These are phyloP conservation scores for Bos indicus DNA, from an alignment of 2,113 vertebrate species.

Conservation along the genomic window DNA sequence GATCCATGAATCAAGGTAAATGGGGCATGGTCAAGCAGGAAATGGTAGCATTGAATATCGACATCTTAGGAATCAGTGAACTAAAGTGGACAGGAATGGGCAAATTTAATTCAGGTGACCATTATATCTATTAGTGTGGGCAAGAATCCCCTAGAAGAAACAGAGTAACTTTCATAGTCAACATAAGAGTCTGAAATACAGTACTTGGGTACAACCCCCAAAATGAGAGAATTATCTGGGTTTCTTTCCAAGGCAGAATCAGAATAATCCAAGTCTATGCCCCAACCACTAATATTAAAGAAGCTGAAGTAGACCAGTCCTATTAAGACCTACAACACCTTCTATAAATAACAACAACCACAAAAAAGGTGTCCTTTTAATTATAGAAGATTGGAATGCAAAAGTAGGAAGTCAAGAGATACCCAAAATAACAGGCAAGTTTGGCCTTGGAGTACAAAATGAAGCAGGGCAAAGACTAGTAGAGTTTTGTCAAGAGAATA, in stretches of 20 bases:
- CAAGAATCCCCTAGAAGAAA: neutral
- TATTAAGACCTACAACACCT: neutral
- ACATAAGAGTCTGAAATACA: neutral
- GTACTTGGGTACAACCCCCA: neutral
- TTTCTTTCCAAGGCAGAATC: neutral
- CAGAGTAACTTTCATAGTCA: neutral
- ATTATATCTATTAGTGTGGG: neutral
- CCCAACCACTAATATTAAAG: neutral
- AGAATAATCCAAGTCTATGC: neutral
- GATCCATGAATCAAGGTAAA: neutral
- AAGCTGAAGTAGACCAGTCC: neutral
- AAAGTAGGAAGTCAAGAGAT: neutral
- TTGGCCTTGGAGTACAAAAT: neutral
- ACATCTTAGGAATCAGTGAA: neutral
- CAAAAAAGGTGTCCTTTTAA: neutral
- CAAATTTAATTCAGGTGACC: neutral
- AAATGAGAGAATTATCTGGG: neutral
- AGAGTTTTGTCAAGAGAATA: neutral
- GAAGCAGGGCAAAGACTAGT: neutral
- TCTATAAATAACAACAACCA: neutral
- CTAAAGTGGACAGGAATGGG: neutral
- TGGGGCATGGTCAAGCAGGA: neutral
- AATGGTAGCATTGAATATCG: neutral
- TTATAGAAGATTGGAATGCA: neutral
- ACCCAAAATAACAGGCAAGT: neutral